phyloP scores from a whole-genome alignment of 2,113 vertebrate genomes.

The Catharus minimus region DNA sequence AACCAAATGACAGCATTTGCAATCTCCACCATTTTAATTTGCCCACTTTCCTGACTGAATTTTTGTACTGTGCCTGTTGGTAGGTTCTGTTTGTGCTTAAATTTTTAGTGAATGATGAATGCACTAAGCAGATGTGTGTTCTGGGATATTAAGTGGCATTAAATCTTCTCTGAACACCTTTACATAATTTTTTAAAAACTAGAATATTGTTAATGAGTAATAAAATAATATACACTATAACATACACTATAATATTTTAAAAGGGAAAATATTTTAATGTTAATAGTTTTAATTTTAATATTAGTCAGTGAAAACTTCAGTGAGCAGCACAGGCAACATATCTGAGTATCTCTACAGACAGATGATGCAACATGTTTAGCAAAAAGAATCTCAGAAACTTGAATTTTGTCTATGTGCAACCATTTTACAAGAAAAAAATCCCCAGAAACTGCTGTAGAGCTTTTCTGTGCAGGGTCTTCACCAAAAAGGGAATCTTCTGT shows the following conservation, averaged over 20 bases:
- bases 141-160: background rate
- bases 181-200: background rate
- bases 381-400: background rate
- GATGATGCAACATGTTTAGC: background rate
- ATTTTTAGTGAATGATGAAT: background rate
- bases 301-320: background rate
- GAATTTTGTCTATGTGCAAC: background rate
- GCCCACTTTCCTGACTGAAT: background rate
- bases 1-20: background rate
- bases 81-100: background rate
- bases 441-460: background rate
- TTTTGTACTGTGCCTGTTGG: background rate
- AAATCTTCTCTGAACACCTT: background rate
- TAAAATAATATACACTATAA: background rate
- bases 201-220: background rate
- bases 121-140: background rate
- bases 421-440: background rate
- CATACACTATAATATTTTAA: rapidly evolving
- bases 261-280: background rate
- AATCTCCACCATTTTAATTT: background rate
- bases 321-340: background rate
- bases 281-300: background rate
- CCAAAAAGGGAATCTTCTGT: background rate
- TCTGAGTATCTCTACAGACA: background rate
- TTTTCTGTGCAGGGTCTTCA: background rate